These are phyloP conservation scores for Corythoichthys haematopterus DNA, from an alignment of 2,113 vertebrate genomes.

Conservation along the genomic window DNA sequence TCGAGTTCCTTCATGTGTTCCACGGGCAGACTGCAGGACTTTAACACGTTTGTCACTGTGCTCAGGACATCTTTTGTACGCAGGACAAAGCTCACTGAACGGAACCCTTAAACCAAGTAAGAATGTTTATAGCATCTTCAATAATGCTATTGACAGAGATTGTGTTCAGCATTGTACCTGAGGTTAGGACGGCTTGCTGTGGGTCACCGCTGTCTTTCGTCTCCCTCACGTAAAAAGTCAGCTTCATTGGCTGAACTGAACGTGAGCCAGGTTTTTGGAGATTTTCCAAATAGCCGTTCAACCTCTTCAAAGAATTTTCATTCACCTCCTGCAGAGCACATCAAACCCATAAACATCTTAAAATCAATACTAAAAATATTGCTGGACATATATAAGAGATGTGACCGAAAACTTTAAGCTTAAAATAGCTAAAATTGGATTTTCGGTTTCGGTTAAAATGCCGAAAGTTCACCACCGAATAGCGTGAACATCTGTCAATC, in stretches of 20 bases:
- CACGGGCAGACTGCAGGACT: constrained; percentile 86
- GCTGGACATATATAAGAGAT: no score
- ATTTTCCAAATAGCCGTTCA: constrained; percentile 91
- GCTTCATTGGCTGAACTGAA: constrained; percentile 79
- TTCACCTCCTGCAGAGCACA: constrained; percentile 83
- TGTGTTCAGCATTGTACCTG: constrained; percentile 63
- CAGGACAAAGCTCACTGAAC: constrained; percentile 87
- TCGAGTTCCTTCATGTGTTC: constrained; percentile 78
- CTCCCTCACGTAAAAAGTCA: constrained; percentile 91
- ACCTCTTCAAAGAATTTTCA: constrained; percentile 92
- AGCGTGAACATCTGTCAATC: no score
- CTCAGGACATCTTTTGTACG: constrained; percentile 83
- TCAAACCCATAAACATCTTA: neutral
- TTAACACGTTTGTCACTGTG: constrained; percentile 86
- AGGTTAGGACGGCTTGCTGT: constrained; percentile 62
- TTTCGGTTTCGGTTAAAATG: no score
- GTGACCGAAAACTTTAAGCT: no score
- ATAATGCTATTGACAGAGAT: neutral
- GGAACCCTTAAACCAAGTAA: constrained; percentile 75
- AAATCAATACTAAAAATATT: neutral
- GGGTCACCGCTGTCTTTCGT: constrained; percentile 70
- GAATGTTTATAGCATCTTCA: neutral
- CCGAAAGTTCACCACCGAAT: no score
- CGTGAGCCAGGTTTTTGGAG: constrained; percentile 82
- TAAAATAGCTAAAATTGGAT: no score